These are phyloP conservation scores for Montipora efflorescens DNA, from an alignment of 64 coral and sea anemone genomes.

Conservation along the genomic window DNA sequence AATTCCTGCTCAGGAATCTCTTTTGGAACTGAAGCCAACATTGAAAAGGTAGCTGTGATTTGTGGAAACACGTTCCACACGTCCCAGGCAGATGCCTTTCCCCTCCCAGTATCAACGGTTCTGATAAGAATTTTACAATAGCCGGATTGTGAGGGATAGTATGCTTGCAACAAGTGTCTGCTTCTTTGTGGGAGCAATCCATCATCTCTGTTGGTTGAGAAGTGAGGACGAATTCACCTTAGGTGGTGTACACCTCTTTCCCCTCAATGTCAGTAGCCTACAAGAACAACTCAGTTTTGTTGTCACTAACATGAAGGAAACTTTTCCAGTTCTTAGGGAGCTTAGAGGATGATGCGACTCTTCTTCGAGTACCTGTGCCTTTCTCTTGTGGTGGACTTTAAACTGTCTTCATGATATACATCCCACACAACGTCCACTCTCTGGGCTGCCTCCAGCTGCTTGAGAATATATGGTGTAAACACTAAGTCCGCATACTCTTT, in stretches of 20 bases:
- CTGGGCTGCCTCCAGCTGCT: neutral
- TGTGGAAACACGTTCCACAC: too few relatives aligned
- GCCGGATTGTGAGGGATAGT: too few relatives aligned
- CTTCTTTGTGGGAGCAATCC: too few relatives aligned
- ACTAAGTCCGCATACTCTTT: conserved; percentile 7
- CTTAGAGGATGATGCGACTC: neutral
- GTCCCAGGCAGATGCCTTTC: too few relatives aligned
- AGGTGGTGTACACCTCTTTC: conserved; percentile 1
- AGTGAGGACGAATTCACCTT: neutral
- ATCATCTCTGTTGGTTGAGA: neutral
- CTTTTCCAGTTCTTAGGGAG: conserved; percentile 53
- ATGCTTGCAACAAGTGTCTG: too few relatives aligned
- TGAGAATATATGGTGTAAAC: conserved; percentile 1
- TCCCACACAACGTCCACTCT: conserved; percentile 37
- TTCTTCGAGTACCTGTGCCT: neutral
- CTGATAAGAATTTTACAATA: too few relatives aligned
- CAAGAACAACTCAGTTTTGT: conserved; percentile 70
- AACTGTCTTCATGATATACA: conserved; percentile 15
- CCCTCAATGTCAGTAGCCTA: neutral
- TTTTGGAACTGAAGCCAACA: too few relatives aligned
- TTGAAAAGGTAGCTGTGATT: too few relatives aligned
- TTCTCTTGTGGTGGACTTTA: conserved; percentile 23
- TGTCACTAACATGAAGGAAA: conserved; percentile 46
- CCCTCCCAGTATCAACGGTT: too few relatives aligned
- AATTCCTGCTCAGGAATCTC: too few relatives aligned